phyloP scores from a whole-genome alignment of 2,888 invertebrate genomes.

The Caenorhabditis afra region DNA sequence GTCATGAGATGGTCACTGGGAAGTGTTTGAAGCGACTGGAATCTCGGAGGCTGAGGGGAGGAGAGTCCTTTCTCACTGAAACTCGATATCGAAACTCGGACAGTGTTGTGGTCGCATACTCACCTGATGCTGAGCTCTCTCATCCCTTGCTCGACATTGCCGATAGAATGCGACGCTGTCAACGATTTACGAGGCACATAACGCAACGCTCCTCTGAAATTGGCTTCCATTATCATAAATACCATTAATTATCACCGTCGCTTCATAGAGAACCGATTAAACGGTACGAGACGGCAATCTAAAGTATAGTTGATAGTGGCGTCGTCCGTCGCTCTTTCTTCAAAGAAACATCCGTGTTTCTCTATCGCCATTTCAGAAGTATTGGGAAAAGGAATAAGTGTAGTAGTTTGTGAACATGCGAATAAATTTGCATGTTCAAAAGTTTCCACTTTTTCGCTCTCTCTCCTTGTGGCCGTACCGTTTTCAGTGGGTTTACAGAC shows the following conservation, averaged over 20 bases:
- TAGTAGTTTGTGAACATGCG: neutral
- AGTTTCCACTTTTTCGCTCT: neutral
- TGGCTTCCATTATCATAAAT: constrained; percentile 34
- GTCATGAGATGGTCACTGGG: constrained; percentile 60
- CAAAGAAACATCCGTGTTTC: constrained; percentile 17
- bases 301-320: constrained; percentile 42
- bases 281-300: constrained; percentile 48
- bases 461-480: no score
- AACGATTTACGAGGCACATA: constrained; percentile 63
- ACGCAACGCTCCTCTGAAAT: constrained; percentile 58
- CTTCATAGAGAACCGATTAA: constrained; percentile 56
- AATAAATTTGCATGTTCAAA: neutral
- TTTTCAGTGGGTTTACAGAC: no score
- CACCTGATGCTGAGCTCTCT: constrained; percentile 60
- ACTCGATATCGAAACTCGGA: no score
- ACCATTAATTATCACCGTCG: constrained; percentile 44
- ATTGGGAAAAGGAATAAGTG: neutral
- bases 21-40: constrained; percentile 60
- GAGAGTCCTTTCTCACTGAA: constrained; percentile 33
- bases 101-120: constrained; percentile 14
- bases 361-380: neutral
- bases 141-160: constrained; percentile 72
- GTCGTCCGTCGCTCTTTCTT: constrained; percentile 37
- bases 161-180: constrained; percentile 74
- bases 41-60: constrained; percentile 42